Percentiles rank a stretch among this genome's conserved stretches.
Evolutionary conservation across 2,797 vertebrate genomes (phyloP).

Genomic region (Lepus oiostolus): DNA sequence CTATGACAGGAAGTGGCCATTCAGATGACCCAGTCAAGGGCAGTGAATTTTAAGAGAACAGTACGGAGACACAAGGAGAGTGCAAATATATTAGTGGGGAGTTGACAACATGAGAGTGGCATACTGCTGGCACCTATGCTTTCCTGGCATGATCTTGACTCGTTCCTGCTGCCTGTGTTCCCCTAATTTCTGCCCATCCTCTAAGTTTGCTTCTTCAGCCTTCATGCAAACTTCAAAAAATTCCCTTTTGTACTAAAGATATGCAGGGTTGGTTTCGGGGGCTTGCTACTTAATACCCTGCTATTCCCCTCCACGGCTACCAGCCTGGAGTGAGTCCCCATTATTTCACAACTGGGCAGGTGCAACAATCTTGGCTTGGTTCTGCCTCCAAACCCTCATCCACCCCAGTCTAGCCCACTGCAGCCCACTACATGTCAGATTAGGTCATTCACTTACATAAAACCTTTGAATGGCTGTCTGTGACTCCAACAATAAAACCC

Average conservation of each 20-base stretch:
- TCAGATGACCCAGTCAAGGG: neutral
- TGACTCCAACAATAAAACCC: neutral
- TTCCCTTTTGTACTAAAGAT: neutral
- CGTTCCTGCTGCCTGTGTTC: neutral
- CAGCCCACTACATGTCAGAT: neutral
- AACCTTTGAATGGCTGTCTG: neutral
- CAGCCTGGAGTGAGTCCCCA: neutral
- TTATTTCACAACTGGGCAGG: neutral
- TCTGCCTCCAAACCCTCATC: neutral
- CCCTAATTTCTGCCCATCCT: neutral
- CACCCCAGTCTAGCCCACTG: neutral
- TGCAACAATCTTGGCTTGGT: too few species aligned
- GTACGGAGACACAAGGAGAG: neutral
- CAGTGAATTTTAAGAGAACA: neutral
- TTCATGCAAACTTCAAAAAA: neutral
- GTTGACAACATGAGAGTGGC: neutral
- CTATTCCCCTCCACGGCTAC: neutral
- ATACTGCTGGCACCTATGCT: neutral
- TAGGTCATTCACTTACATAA: neutral
- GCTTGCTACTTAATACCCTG: neutral
- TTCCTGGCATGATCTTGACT: neutral
- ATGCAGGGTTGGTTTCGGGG: neutral
- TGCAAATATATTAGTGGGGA: neutral
- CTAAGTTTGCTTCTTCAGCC: neutral
- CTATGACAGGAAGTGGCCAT: neutral